Evolutionary conservation across 2,888 invertebrate species (phyloP).

Genomic region (Phengaris alcon): DNA sequence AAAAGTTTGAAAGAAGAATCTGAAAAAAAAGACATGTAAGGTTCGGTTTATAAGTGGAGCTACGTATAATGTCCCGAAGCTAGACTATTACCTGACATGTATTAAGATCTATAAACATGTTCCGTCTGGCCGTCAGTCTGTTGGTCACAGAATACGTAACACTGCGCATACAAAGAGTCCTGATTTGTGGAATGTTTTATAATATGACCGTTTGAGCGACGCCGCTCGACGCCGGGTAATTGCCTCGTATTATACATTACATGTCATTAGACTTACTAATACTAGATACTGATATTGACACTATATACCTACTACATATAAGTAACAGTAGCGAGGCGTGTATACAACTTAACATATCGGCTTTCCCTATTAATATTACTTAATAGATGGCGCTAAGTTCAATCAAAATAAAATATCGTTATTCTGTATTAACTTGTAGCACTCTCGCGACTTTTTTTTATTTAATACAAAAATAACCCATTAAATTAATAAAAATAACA

Average conservation of each 20-base stretch:
- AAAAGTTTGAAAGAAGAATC: no score
- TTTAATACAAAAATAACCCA: no score
- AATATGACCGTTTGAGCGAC: conserved; percentile 46
- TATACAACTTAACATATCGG: no score
- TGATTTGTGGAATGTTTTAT: conserved; percentile 63
- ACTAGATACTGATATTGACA: background rate
- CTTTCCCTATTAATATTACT: no score
- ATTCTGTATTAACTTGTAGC: no score
- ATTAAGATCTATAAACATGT: conserved; percentile 14
- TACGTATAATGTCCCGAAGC: background rate
- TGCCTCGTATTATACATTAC: conserved; percentile 34
- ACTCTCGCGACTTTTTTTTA: no score
- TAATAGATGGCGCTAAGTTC: no score
- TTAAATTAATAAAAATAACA: no score
- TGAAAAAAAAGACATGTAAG: no score
- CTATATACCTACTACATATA: background rate
- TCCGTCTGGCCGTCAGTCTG: conserved; percentile 10
- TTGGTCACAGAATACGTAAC: conserved; percentile 46
- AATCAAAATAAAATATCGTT: no score
- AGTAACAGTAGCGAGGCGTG: no score
- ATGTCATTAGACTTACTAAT: background rate
- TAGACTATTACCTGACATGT: background rate
- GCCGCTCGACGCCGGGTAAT: conserved; percentile 39
- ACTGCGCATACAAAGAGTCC: conserved; percentile 44
- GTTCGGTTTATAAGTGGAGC: no score